These are phyloP conservation scores for Galerucella pusilla DNA, from an alignment of 2,888 invertebrate genomes.

Conservation along the genomic window DNA sequence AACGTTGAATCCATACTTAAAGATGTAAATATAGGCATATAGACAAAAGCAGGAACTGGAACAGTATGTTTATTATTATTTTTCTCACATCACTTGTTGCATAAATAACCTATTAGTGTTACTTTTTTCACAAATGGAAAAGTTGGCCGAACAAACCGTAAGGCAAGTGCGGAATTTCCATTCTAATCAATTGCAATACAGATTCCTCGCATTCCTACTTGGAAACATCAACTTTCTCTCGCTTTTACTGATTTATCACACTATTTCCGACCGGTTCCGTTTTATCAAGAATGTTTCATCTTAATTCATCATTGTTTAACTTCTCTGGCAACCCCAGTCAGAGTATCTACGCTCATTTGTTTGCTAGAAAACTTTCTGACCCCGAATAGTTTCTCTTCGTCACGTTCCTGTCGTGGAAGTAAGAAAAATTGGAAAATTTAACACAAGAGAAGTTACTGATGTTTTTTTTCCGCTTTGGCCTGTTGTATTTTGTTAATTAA, in stretches of 20 bases:
- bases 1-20: too few species aligned
- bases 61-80: too few species aligned
- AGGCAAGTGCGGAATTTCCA: too few species aligned
- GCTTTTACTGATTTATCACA: conserved; percentile 56
- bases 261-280: conserved; percentile 50
- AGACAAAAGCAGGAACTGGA: too few species aligned
- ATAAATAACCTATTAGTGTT: too few species aligned
- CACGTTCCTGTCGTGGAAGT: conserved; percentile 11
- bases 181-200: too few species aligned
- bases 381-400: conserved; percentile 39
- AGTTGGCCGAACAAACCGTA: too few species aligned
- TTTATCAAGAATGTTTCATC: conserved; percentile 56
- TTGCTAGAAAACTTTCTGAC: conserved; percentile 39
- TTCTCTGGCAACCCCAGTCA: conserved; percentile 45
- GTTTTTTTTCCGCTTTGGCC: neutral
- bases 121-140: too few species aligned
- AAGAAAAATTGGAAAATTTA: conserved; percentile 10
- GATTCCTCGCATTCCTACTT: too few species aligned
- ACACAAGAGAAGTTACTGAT: neutral
- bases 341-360: conserved; percentile 55
- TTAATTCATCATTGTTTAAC: conserved; percentile 57
- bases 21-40: too few species aligned
- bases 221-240: conserved; percentile 30
- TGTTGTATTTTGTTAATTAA: neutral
- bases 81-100: too few species aligned